Base-by-base conservation (phyloP, 2,797 vertebrate species). In the Myotis daubentonii region DNA sequence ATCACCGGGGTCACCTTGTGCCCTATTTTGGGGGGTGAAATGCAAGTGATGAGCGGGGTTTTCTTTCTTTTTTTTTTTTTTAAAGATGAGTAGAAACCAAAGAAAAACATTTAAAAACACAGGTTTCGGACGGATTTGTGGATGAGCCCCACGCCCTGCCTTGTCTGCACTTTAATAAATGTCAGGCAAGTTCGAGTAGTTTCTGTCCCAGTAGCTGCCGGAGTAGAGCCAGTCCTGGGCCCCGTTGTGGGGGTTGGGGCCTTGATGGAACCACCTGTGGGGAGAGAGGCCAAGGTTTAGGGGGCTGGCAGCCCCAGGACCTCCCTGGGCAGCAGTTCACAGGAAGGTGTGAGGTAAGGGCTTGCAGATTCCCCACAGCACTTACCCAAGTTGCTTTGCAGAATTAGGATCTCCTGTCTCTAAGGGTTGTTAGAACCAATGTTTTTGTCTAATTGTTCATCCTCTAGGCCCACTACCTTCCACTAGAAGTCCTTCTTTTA, bases 181-280 rank as follows among this genome's bases (percentile, higher is more conserved):
- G 97, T 99, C 99, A 95, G 99, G 99, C 97, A 99, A 98, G 93
- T 98, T 98, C 96, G 98, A 98, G 98, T 99, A 99, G 98, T 98
- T 99, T 98, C 99, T 99, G 97, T 99, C 99, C 99, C 99, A 99
- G 98, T 99, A 99, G 97, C 98, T 99, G 97, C 99, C 99, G 75
- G 98, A 98, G 98, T 99, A 99, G 97, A 99, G 98, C 99, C 99
- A 99, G 98, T 99, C 99, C 98, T 99, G 99, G 16, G 98, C 99
- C 97, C 99, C 99, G 87, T 98, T 99, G 96, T 99, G 98, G 75
- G 99, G 99, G 96, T 99, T 99, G 70, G 99, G 97, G 62, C 99
- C 99, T 98, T 99, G 99, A 71, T 99, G 98, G 98, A 99, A 99
- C 99, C 99, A 99, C 98, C 99, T 99, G 98, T 97, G 80, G 41